Evolutionary conservation across 2,888 invertebrate species (phyloP).

Genomic region (Branchipolynoe longqiensis): DNA sequence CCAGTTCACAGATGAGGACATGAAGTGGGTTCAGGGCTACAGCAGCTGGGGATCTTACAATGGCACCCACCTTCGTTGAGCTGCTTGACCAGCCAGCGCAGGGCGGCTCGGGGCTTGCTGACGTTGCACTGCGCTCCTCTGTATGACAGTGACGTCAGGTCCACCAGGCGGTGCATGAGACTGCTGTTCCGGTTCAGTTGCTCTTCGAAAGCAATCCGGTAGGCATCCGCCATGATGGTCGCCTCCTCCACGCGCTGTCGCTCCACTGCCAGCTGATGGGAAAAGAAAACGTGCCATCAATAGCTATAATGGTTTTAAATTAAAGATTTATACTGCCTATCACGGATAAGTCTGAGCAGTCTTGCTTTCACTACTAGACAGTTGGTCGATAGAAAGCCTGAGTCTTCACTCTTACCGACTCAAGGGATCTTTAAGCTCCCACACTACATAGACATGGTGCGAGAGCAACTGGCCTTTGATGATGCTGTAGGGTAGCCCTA

Average conservation of each 20-base stretch:
- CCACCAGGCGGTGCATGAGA: slow-evolving; percentile 73
- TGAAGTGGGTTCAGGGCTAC: too few relatives aligned
- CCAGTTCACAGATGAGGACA: neutral
- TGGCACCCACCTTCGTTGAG: slow-evolving; percentile 73
- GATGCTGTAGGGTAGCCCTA: too few relatives aligned
- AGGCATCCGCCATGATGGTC: slow-evolving; percentile 76
- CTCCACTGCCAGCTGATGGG: slow-evolving; percentile 70
- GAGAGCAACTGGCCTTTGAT: too few relatives aligned
- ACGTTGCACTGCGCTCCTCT: neutral
- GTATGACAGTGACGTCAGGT: slow-evolving; percentile 34
- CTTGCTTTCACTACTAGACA: too few relatives aligned
- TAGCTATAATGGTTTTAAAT: too few relatives aligned
- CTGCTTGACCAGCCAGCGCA: slow-evolving; percentile 74
- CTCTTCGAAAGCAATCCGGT: slow-evolving; percentile 79
- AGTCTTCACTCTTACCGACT: too few relatives aligned
- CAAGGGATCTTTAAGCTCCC: too few relatives aligned
- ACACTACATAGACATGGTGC: too few relatives aligned
- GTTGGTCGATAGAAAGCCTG: too few relatives aligned
- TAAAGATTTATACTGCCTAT: too few relatives aligned
- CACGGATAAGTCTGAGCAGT: too few relatives aligned
- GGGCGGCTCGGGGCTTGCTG: slow-evolving; percentile 72
- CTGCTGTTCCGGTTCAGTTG: slow-evolving; percentile 75
- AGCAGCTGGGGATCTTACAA: too few relatives aligned
- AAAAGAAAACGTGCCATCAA: neutral
- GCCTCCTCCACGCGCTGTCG: slow-evolving; percentile 75